Percentiles rank a stretch among this genome's conserved stretches.
Conservation (phyloP, 2,113 vertebrate species). For the Indicator maculatus region DNA sequence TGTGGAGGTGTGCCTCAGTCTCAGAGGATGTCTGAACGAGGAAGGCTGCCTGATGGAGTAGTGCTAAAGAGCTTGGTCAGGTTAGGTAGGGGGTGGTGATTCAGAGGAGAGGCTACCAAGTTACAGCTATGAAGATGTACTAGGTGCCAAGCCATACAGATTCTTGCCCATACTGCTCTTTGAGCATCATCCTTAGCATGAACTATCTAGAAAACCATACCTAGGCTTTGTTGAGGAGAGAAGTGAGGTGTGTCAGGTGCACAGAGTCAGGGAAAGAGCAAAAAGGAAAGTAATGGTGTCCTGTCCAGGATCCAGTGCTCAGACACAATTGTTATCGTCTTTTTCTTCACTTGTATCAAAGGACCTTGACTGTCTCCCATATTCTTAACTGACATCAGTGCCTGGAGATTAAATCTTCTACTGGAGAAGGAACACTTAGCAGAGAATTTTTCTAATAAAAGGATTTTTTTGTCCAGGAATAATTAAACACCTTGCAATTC, state of each 20-base stretch:
- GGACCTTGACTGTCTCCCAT: not conserved
- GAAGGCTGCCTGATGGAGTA: not conserved
- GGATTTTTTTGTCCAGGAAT: not conserved
- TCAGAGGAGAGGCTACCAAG: not conserved
- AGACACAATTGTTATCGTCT: not conserved
- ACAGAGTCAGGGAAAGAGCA: rapidly evolving
- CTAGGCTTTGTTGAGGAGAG: not conserved
- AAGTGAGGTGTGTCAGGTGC: not conserved
- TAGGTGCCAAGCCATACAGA: not conserved
- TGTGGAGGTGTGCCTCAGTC: not conserved
- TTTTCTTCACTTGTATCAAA: not conserved
- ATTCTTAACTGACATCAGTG: not conserved
- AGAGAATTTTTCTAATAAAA: not conserved
- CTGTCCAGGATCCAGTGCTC: not conserved
- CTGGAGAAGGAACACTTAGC: not conserved
- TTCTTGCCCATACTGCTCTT: rapidly evolving
- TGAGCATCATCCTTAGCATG: not conserved
- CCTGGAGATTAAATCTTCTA: not conserved
- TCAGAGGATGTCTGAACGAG: not conserved
- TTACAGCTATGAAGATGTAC: rapidly evolving
- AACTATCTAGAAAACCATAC: rapidly evolving
- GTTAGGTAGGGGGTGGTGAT: not conserved
- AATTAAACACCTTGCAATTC: not conserved
- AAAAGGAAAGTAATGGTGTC: not conserved
- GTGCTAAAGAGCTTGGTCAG: not conserved